Base-by-base conservation (phyloP, 2,113 vertebrate species). In the Coracopsis vasa region DNA sequence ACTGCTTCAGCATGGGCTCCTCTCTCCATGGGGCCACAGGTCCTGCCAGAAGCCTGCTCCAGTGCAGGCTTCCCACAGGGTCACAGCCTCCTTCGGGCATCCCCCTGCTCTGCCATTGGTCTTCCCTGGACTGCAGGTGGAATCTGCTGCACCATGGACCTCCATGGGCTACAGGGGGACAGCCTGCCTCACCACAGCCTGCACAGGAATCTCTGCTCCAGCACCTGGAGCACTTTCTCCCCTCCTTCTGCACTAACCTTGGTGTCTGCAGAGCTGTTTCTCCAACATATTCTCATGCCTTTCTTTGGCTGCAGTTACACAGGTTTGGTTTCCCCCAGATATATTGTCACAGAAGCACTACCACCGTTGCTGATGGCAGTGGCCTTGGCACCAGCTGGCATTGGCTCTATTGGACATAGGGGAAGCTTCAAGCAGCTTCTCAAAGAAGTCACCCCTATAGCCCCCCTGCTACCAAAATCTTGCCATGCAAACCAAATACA, bases 61-160 rank as follows among this genome's bases (percentile, higher is more conserved):
- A 62, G 35, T 8, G 4, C 53, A 74, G n/a, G 8, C 53, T 62
- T 37, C 41, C 41, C 41, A 69, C 0, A 24, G 47, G 39, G 20
- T 42, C 69, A 44, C 58, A 80, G 41, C 6, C 61, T 86, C 45
- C 69, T 47, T 25, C 28, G 23, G 17, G 31, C 75, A 80, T 19
- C 14, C 5, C 3, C 29, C 25, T 48, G 65, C 31, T 47, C 39
- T 0, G 0, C 13, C 11, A 23, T 13, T 15, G 25, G 5, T 5
- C 37, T 35, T 54, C 31, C 41, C 67, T 31, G 47, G 35, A 3
- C 14, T 75, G 60, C 69, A 69, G 7, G 47, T 20, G 31, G 6
- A 9, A 7, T n/a, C 31, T 60, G 60, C 29, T 54, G 35, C 41
- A 54, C 21, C 47, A 2, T 20, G 47, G 41, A 33, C 31, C 53